phyloP scores from a whole-genome alignment of 2,888 invertebrate genomes.

The Piscicola geometra region DNA sequence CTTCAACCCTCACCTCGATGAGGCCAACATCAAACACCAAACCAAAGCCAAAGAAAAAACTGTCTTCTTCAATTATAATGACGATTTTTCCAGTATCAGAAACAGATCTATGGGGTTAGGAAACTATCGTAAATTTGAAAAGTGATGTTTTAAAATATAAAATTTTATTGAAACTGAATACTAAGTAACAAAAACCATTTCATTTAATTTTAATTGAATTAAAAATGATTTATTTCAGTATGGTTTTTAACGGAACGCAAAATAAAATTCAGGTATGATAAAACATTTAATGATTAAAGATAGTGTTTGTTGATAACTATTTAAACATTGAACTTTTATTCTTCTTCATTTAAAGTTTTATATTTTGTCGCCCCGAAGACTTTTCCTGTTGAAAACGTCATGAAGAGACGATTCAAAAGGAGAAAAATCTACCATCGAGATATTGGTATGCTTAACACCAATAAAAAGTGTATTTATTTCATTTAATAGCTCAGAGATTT shows the following conservation, averaged over 20 bases:
- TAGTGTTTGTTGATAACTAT: background rate
- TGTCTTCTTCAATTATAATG: background rate
- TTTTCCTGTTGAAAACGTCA: slow-evolving; percentile 10
- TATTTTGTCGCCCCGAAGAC: too few relatives aligned
- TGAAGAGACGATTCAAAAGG: slow-evolving; percentile 23
- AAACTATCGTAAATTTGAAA: background rate
- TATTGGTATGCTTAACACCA: slow-evolving; percentile 10
- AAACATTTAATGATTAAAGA: background rate
- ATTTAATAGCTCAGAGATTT: background rate
- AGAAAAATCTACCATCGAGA: slow-evolving; percentile 30
- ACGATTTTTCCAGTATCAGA: background rate
- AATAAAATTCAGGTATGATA: slow-evolving; percentile 1
- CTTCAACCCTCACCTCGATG: background rate
- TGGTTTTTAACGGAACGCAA: background rate
- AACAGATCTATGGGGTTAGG: slow-evolving; percentile 1
- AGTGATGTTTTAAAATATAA: background rate
- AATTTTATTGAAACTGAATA: background rate
- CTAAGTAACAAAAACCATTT: background rate
- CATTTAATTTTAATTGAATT: background rate
- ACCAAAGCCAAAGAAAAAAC: slow-evolving; percentile 11
- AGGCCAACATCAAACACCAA: background rate
- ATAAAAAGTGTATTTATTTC: background rate
- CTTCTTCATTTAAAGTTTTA: too few relatives aligned
- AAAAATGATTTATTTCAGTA: background rate
- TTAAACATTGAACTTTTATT: background rate